phyloP scores from a whole-genome alignment of 2,888 invertebrate genomes.

The Hydroisotoma schaefferi region DNA sequence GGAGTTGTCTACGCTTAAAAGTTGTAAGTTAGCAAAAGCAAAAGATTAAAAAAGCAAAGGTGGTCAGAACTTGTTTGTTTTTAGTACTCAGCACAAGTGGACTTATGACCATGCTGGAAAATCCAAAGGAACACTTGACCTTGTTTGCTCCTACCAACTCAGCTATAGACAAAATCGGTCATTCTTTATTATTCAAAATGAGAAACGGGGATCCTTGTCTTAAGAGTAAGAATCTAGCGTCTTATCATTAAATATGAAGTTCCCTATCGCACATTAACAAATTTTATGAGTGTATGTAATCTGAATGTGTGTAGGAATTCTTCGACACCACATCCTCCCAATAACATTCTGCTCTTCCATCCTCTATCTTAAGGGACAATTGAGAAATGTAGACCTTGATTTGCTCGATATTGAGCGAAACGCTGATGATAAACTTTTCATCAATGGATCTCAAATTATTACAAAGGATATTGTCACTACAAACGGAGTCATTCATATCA shows the following conservation, averaged over 20 bases:
- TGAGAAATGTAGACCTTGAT: slow-evolving; percentile 57
- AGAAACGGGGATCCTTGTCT: slow-evolving; percentile 61
- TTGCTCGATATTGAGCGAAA: slow-evolving; percentile 56
- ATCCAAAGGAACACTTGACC: slow-evolving; percentile 56
- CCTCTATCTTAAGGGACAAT: slow-evolving; percentile 58
- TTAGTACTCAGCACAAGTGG: slow-evolving; percentile 61
- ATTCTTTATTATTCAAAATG: slow-evolving; percentile 57
- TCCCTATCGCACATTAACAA: not conserved
- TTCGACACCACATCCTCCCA: slow-evolving; percentile 65
- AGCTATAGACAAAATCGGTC: slow-evolving; percentile 61
- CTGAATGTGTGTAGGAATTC: slow-evolving; percentile 58
- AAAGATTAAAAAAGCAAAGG: not conserved
- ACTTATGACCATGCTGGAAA: slow-evolving; percentile 58
- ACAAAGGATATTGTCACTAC: slow-evolving; percentile 63
- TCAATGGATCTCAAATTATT: slow-evolving; percentile 59
- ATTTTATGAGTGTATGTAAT: slow-evolving; percentile 1
- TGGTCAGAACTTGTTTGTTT: slow-evolving; percentile 12
- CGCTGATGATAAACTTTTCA: slow-evolving; percentile 57
- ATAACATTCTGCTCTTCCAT: slow-evolving; percentile 65
- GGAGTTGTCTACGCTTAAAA: slow-evolving; percentile 60
- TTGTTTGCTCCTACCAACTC: slow-evolving; percentile 63
- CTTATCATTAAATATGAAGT: not conserved
- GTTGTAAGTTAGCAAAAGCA: slow-evolving; percentile 49
- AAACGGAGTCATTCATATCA: slow-evolving; percentile 69
- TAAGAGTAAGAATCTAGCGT: slow-evolving; percentile 55